Base-by-base conservation (phyloP, 1,140 invertebrate genomes). In the Patella vulgata region DNA sequence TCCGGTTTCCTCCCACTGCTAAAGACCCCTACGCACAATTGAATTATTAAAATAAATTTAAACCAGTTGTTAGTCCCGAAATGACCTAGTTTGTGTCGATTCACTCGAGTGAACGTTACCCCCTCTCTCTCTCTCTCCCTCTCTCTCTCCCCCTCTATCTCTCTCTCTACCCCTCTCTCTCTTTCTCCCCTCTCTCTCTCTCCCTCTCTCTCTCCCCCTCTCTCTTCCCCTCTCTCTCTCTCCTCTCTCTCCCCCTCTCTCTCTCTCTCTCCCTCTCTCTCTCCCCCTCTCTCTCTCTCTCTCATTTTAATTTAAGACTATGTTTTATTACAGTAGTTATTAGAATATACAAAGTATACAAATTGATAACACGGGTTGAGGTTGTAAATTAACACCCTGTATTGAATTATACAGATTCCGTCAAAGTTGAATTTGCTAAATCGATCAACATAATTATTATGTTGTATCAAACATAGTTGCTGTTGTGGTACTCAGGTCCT, bases 221-320 rank as follows among this genome's bases (percentile, higher is more conserved):
- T 30, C 30, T 42, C 30, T 61, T 19, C 30, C 8, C 8, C 12
- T 27, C 30, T 55, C 28, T 21, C 19, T 59, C 27, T 61, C 23
- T 21, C 19, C 31, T 30, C 53, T 6, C 14, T 19, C 23, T 19
- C 12, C n/a, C 17, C 48, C 19, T 51, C 17, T 61, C 59, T 23
- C 19, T 51, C 6, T 39, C 12, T 44, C 61, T 59, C 12, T 60
- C 28, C 33, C n/a, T 23, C 39, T 30, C 40, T n/a, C 51, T 14
- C 9, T 30, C 17, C 17, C 9, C 33, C 19, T 23, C 9, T 60
- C 19, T 30, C 9, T 48, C 46, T 23, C 12, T 48, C 46, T 23
- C 12, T 48, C 11, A 14, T 14, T 48, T 23, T 23, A 23, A 48
- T 48, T 21, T 14, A 14, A 12, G 9, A 23, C 30, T 53, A 12